Evolutionary conservation across 23 tunicate genomes (phyloP).

Genomic region (Botrylloides violaceus): DNA sequence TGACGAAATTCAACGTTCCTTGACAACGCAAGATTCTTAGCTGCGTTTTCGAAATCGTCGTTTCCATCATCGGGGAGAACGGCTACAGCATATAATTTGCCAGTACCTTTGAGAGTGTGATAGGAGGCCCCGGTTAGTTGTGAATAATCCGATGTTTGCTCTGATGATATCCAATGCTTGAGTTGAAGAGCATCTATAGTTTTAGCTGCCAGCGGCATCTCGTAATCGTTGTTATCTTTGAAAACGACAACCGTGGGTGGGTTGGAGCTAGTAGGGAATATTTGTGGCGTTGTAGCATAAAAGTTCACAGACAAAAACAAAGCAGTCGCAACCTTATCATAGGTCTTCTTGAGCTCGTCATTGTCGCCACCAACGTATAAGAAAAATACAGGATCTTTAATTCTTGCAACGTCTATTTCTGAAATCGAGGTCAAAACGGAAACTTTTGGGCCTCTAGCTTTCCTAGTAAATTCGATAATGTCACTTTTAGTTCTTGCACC

Average conservation of each 20-base stretch:
- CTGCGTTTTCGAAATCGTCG: slow-evolving; percentile 23
- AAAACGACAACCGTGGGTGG: slow-evolving; percentile 60
- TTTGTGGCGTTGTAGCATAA: slow-evolving; percentile 10
- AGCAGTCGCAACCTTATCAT: slow-evolving; percentile 25
- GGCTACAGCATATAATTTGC: slow-evolving; percentile 42
- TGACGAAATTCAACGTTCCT: slow-evolving; percentile 14
- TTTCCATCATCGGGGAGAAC: slow-evolving; percentile 27
- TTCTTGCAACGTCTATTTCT: neutral
- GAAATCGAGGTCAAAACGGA: neutral
- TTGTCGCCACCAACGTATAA: slow-evolving; percentile 55
- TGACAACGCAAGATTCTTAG: slow-evolving; percentile 30
- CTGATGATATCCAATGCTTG: slow-evolving; percentile 41
- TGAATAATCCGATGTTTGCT: slow-evolving; percentile 50
- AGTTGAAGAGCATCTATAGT: slow-evolving; percentile 11
- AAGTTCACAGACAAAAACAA: slow-evolving; percentile 40
- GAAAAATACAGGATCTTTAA: slow-evolving; percentile 37
- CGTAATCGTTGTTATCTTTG: slow-evolving; percentile 48
- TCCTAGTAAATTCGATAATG: slow-evolving; percentile 42
- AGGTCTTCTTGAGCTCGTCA: slow-evolving; percentile 15
- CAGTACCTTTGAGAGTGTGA: slow-evolving; percentile 34
- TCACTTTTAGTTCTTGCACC: slow-evolving; percentile 53
- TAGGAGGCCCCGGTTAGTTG: slow-evolving; percentile 41
- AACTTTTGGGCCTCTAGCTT: slow-evolving; percentile 41
- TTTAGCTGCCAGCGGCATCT: slow-evolving; percentile 30
- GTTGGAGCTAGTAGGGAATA: neutral